Evolutionary conservation across 2,797 vertebrate species (phyloP).

Genomic region (Harpagifer antarcticus): DNA sequence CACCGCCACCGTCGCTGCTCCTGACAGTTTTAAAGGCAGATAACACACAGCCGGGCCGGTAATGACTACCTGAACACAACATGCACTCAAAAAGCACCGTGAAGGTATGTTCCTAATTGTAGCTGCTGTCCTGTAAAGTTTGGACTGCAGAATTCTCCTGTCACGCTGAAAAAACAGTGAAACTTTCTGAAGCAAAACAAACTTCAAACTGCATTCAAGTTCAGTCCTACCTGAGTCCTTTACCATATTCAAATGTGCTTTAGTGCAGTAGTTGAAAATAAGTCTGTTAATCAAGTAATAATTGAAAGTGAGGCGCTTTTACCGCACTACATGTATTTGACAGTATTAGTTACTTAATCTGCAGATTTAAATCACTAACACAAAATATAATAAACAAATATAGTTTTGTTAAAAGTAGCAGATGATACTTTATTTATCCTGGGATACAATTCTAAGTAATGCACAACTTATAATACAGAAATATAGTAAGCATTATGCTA

Average conservation of each 20-base stretch:
- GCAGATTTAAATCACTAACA: background rate
- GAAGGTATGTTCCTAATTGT: conserved; percentile 67
- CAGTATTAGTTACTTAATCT: background rate
- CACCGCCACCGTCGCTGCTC: conserved; percentile 25
- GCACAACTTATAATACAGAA: background rate
- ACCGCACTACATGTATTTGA: no score
- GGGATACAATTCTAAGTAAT: background rate
- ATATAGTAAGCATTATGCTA: background rate
- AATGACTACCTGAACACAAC: conserved; percentile 69
- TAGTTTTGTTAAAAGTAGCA: no score
- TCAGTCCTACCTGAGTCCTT: background rate
- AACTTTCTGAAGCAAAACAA: conserved; percentile 15
- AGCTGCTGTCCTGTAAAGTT: conserved; percentile 58
- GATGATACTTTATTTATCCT: background rate
- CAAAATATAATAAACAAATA: background rate
- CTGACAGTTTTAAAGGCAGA: conserved; percentile 70
- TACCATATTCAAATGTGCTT: background rate
- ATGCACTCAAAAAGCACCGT: conserved; percentile 37
- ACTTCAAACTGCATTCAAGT: background rate
- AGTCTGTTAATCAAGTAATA: background rate
- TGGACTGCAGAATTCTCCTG: conserved; percentile 30
- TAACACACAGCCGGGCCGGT: conserved; percentile 46
- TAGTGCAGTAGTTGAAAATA: background rate
- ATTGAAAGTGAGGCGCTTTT: no score
- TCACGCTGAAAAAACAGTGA: background rate